Conservation (phyloP, 2,888 invertebrate species). For the Trissolcus brochymenae region DNA sequence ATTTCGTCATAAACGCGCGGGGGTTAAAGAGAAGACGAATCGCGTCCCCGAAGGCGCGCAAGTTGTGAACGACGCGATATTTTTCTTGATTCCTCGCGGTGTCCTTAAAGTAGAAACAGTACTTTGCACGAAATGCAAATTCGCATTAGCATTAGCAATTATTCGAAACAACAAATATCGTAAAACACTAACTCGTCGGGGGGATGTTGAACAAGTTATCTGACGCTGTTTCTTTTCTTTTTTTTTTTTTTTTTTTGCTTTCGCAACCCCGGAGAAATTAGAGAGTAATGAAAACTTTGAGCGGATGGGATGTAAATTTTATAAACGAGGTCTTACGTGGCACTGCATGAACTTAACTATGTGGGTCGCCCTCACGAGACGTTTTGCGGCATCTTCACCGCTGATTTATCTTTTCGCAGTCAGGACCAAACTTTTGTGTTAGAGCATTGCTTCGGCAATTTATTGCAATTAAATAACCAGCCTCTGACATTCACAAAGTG, state of each 20-base stretch:
- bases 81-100: slow-evolving; percentile 45
- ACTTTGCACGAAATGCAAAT: slow-evolving; percentile 11
- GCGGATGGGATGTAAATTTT: slow-evolving; percentile 48
- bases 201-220: slow-evolving; percentile 21
- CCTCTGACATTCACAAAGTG: slow-evolving; percentile 26
- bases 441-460: slow-evolving; percentile 25
- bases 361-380: slow-evolving; percentile 30
- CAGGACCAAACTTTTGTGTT: slow-evolving; percentile 39
- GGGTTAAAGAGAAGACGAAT: neutral
- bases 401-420: slow-evolving; percentile 45
- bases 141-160: slow-evolving; percentile 41
- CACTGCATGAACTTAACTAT: slow-evolving; percentile 31
- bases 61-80: slow-evolving; percentile 33
- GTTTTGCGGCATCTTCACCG: slow-evolving; percentile 40
- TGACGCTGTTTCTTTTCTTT: slow-evolving; percentile 14
- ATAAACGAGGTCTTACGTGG: slow-evolving; percentile 48
- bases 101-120: slow-evolving; percentile 38
- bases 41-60: neutral
- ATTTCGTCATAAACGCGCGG: slow-evolving; percentile 8
- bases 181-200: slow-evolving; percentile 22
- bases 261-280: slow-evolving; percentile 10
- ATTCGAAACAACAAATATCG: slow-evolving; percentile 35
- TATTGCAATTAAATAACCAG: slow-evolving; percentile 42
- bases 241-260: slow-evolving; percentile 13
- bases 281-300: slow-evolving; percentile 47